Percentiles rank a stretch among this genome's conserved stretches.
These are phyloP conservation scores for Microtus pennsylvanicus DNA, from an alignment of 2,113 vertebrate species.

Conservation along the genomic window DNA sequence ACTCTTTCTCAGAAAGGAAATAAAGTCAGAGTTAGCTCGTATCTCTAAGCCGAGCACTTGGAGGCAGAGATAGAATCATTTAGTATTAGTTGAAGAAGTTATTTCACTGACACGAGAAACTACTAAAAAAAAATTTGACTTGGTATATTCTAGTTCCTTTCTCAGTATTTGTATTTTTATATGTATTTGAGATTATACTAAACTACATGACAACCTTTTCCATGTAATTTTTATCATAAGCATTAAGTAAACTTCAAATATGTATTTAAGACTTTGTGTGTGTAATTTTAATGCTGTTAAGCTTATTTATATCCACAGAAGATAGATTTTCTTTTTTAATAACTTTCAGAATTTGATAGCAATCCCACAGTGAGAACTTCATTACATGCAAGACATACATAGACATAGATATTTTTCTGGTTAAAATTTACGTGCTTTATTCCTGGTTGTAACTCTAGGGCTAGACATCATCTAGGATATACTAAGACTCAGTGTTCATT, in stretches of 20 bases:
- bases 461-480: background rate
- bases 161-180: background rate
- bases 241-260: background rate
- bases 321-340: background rate
- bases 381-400: background rate
- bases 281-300: conserved; percentile 26
- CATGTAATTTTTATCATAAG: conserved; percentile 49
- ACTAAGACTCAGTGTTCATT: background rate
- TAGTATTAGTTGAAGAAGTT: conserved; percentile 27
- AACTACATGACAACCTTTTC: conserved; percentile 34
- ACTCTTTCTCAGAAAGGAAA: background rate
- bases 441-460: conserved; percentile 1
- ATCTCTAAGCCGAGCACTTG: background rate
- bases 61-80: background rate
- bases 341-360: conserved; percentile 33
- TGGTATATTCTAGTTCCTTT: background rate
- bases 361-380: background rate
- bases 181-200: conserved; percentile 27
- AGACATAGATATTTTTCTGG: background rate
- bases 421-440: conserved; percentile 9
- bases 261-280: background rate
- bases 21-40: background rate
- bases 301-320: conserved; percentile 17
- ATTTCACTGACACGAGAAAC: conserved; percentile 30
- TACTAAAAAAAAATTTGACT: conserved; percentile 37